Evolutionary conservation across 2,888 invertebrate species (phyloP).

Genomic region (Pollenia griseotomentosa): DNA sequence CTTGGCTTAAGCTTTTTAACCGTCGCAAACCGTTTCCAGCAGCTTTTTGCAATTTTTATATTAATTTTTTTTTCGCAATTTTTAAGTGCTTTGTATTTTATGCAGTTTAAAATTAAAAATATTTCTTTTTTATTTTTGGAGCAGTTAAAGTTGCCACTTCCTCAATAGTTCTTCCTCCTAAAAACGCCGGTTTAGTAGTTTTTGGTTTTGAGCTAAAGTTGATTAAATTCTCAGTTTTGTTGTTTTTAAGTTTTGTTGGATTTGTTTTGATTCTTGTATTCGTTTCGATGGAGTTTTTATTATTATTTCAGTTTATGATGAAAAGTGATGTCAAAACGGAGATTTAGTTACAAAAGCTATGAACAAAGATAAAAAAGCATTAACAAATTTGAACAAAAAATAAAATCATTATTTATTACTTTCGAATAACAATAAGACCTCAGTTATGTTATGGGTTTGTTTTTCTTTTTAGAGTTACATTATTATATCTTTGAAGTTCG

Average conservation of each 20-base stretch:
- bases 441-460: too few relatives aligned
- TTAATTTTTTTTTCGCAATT: slow-evolving; percentile 59
- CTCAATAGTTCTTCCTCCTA: slow-evolving; percentile 68
- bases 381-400: background rate
- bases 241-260: slow-evolving; percentile 75
- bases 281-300: slow-evolving; percentile 80
- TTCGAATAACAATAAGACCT: too few relatives aligned
- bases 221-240: slow-evolving; percentile 77
- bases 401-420: background rate
- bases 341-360: slow-evolving; percentile 85
- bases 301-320: slow-evolving; percentile 82
- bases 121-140: slow-evolving; percentile 70
- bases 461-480: too few relatives aligned
- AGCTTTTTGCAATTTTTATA: slow-evolving; percentile 44
- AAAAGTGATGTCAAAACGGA: slow-evolving; percentile 85
- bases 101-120: slow-evolving; percentile 64
- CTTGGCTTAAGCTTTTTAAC: slow-evolving; percentile 70
- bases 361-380: slow-evolving; percentile 71
- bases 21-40: slow-evolving; percentile 68
- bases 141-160: slow-evolving; percentile 76
- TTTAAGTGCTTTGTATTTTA: slow-evolving; percentile 36
- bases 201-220: slow-evolving; percentile 75
- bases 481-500: too few relatives aligned
- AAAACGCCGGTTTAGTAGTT: slow-evolving; percentile 72
- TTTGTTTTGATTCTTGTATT: slow-evolving; percentile 75